Percentiles rank a stretch among this genome's conserved stretches.
Conservation (phyloP, 2,113 vertebrate species). For the Psilopogon haemacephalus region DNA sequence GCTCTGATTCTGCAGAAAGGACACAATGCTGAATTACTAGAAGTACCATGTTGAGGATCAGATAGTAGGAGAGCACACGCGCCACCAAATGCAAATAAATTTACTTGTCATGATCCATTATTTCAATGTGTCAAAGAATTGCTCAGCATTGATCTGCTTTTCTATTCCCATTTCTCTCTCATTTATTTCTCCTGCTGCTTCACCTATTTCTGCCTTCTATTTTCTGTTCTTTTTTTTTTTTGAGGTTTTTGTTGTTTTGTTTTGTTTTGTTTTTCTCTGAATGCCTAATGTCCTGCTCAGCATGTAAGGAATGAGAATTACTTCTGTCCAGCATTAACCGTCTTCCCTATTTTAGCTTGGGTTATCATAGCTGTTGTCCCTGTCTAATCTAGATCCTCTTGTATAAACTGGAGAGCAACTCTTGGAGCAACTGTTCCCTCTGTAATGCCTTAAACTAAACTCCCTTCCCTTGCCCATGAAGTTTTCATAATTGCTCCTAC, state of each 20-base stretch:
- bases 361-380: background rate
- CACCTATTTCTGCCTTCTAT: background rate
- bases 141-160: background rate
- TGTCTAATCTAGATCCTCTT: background rate
- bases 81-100: constrained; percentile 1
- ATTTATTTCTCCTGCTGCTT: background rate
- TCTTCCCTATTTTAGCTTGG: background rate
- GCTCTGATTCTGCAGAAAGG: background rate
- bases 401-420: background rate
- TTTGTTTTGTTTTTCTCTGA: background rate
- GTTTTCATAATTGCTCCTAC: background rate
- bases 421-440: background rate
- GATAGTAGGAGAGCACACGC: background rate
- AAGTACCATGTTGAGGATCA: background rate
- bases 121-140: background rate
- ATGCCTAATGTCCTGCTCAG: background rate
- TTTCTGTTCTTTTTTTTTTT: background rate
- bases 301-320: background rate
- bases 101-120: background rate
- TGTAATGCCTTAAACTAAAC: background rate
- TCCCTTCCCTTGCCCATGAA: background rate
- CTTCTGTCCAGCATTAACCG: background rate
- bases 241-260: background rate
- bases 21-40: background rate
- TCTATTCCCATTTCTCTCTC: background rate